A percentile compares a stretch with the other conserved stretches of the same genome.
These are phyloP conservation scores for Rhynchophorus ferrugineus DNA, from an alignment of 1,140 invertebrate species.

Conservation along the genomic window DNA sequence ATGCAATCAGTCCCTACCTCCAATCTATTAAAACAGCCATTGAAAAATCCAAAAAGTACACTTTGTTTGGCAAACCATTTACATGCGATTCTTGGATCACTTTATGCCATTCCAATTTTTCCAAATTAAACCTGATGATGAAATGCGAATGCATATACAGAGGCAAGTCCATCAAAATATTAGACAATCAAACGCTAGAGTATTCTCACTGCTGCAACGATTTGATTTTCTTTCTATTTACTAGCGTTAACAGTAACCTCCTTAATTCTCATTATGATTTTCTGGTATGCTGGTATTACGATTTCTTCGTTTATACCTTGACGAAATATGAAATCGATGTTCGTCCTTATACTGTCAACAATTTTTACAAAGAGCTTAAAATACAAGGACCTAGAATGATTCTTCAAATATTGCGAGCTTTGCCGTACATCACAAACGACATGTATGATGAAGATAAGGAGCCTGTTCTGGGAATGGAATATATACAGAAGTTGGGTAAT, in stretches of 20 bases:
- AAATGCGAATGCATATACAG: background rate
- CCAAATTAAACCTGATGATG: background rate
- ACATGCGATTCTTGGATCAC: background rate
- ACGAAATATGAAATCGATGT: too few relatives aligned
- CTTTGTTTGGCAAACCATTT: background rate
- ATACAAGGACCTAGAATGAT: background rate
- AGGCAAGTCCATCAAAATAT: background rate
- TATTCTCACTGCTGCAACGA: background rate
- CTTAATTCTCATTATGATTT: too few relatives aligned
- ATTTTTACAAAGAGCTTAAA: background rate
- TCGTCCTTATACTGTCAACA: background rate
- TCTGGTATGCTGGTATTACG: too few relatives aligned
- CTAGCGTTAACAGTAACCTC: background rate
- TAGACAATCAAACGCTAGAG: background rate
- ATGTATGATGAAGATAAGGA: background rate
- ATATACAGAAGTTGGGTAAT: background rate
- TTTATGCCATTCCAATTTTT: background rate
- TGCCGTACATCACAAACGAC: background rate
- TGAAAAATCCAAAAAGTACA: background rate
- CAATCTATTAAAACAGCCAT: too few relatives aligned
- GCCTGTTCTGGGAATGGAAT: background rate
- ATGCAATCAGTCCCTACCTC: too few relatives aligned
- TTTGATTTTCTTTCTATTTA: background rate
- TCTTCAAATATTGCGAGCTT: background rate
- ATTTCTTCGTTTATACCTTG: too few relatives aligned